These are phyloP conservation scores for Pipra filicauda DNA, from an alignment of 2,113 vertebrate species.

Conservation along the genomic window DNA sequence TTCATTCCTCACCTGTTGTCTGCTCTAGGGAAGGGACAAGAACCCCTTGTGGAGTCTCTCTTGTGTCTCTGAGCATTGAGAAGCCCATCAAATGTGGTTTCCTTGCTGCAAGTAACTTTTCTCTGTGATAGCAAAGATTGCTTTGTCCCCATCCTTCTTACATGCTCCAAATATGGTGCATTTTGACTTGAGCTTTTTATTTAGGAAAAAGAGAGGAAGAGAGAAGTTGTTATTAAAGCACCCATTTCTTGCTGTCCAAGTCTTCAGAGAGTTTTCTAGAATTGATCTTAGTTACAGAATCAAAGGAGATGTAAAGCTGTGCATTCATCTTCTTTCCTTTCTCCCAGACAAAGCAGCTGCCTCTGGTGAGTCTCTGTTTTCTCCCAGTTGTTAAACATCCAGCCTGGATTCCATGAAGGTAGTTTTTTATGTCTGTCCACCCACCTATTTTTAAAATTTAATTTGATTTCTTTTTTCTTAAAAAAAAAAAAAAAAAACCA, in stretches of 20 bases:
- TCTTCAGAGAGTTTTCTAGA: neutral
- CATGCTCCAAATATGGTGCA: neutral
- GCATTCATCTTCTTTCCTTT: neutral
- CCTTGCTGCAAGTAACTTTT: neutral
- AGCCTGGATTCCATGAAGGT: neutral
- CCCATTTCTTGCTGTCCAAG: neutral
- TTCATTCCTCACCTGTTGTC: neutral
- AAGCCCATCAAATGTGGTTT: neutral
- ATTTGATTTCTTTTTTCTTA: neutral
- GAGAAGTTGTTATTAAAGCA: neutral
- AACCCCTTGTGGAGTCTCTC: neutral
- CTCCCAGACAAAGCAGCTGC: neutral
- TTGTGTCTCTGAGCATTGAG: neutral
- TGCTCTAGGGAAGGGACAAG: neutral
- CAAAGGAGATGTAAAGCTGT: neutral
- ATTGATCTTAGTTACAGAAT: neutral
- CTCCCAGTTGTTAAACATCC: neutral
- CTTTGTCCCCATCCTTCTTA: neutral
- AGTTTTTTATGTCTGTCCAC: neutral
- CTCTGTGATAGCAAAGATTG: neutral
- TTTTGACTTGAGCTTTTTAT: slow-evolving; percentile 3
- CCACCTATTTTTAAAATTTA: neutral
- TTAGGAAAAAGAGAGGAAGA: neutral
- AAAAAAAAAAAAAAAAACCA: neutral
- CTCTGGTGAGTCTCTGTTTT: neutral